phyloP scores from a whole-genome alignment of 2,797 vertebrate species.

The Lerista edwardsae region DNA sequence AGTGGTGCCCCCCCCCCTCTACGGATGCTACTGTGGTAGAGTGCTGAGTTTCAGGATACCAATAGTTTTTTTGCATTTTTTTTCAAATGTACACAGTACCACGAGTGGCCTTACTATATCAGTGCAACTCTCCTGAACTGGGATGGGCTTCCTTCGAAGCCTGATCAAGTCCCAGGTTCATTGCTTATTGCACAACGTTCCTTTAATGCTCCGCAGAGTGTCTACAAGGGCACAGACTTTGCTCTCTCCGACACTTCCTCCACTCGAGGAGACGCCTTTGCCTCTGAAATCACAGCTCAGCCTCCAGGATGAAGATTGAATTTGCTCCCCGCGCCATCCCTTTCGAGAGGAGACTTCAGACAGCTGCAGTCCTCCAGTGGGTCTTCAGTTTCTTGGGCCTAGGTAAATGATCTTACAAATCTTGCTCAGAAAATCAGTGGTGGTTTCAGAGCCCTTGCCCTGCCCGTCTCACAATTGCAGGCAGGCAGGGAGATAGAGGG shows the following conservation, averaged over 20 bases:
- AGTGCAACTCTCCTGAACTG: fast-evolving
- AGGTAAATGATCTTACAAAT: slow-evolving; percentile 78
- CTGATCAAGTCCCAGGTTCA: neutral
- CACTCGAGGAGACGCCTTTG: slow-evolving; percentile 24
- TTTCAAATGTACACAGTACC: no score
- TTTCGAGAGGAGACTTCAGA: slow-evolving; percentile 85
- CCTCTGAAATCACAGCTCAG: neutral
- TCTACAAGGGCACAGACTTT: slow-evolving; percentile 74
- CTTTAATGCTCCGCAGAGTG: slow-evolving; percentile 34
- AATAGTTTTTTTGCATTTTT: no score
- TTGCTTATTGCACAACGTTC: slow-evolving; percentile 2
- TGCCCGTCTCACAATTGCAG: neutral
- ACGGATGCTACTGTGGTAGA: no score
- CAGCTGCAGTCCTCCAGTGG: slow-evolving; percentile 83
- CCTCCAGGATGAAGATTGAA: slow-evolving; percentile 82
- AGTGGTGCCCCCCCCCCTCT: no score
- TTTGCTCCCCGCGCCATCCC: slow-evolving; percentile 84
- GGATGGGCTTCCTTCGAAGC: neutral
- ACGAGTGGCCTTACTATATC: fast-evolving
- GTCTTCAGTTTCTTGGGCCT: slow-evolving; percentile 86
- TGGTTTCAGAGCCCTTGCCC: neutral
- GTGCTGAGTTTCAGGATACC: no score
- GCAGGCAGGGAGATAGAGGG: no score
- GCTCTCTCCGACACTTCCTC: slow-evolving; percentile 64
- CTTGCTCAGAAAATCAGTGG: neutral